Evolutionary conservation across 2,113 vertebrate genomes (phyloP).

Genomic region (Sigmodon hispidus): DNA sequence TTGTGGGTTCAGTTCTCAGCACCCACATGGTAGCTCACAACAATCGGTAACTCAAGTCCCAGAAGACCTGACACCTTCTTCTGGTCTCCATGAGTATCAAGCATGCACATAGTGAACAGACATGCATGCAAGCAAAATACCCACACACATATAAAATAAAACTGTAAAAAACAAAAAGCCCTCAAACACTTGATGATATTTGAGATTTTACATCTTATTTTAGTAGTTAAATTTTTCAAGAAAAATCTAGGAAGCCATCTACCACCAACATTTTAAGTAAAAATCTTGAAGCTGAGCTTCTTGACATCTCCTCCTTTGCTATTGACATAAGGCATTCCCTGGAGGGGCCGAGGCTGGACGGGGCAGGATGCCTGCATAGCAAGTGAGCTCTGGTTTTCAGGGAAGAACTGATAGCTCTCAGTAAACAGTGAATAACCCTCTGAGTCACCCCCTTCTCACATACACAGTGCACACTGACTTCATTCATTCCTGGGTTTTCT

Average conservation of each 20-base stretch:
- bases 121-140: neutral
- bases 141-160: neutral
- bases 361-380: neutral
- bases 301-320: neutral
- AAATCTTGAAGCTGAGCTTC: neutral
- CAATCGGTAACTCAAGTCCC: neutral
- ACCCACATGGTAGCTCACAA: neutral
- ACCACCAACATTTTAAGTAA: constrained; percentile 10
- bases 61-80: neutral
- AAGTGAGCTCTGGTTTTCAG: neutral
- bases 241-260: neutral
- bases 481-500: neutral
- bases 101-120: neutral
- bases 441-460: neutral
- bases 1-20: neutral
- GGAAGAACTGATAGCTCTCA: constrained; percentile 18
- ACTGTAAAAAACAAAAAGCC: neutral
- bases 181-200: constrained; percentile 24
- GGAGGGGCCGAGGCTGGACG: neutral
- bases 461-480: constrained; percentile 56
- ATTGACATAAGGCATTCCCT: neutral
- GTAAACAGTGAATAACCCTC: neutral
- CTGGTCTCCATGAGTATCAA: neutral
- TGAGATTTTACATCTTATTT: constrained; percentile 27
- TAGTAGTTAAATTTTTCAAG: constrained; percentile 41